phyloP scores from a whole-genome alignment of 1,140 invertebrate species.

The Psilanteris sp. region DNA sequence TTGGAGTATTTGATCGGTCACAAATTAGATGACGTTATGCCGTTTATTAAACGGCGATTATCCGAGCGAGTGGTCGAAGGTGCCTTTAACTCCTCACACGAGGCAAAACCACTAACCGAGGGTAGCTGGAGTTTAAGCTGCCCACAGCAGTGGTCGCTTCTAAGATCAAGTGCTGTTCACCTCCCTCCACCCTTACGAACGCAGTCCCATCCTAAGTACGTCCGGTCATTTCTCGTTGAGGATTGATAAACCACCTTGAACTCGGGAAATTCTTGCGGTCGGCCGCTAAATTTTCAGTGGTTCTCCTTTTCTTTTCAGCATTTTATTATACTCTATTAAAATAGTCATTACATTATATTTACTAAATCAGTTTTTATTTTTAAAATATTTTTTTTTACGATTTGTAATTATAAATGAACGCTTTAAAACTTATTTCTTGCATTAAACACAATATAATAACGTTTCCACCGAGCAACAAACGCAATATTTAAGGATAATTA shows the following conservation, averaged over 20 bases:
- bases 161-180: slow-evolving; percentile 67
- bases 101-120: slow-evolving; percentile 63
- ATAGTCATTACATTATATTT: background rate
- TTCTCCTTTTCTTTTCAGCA: slow-evolving; percentile 18
- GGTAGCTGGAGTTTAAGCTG: slow-evolving; percentile 65
- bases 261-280: slow-evolving; percentile 63
- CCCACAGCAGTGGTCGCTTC: slow-evolving; percentile 66
- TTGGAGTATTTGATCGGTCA: slow-evolving; percentile 44
- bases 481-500: slow-evolving; percentile 1
- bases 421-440: background rate
- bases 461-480: background rate
- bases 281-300: slow-evolving; percentile 55
- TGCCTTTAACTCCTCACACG: slow-evolving; percentile 62
- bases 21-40: slow-evolving; percentile 62
- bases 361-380: background rate
- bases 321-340: slow-evolving; percentile 10
- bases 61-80: slow-evolving; percentile 58
- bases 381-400: too few species aligned
- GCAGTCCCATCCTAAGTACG: slow-evolving; percentile 22
- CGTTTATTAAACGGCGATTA: slow-evolving; percentile 67
- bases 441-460: background rate
- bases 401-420: too few species aligned
- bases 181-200: slow-evolving; percentile 30
- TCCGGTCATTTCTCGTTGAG: slow-evolving; percentile 56
- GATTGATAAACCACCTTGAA: slow-evolving; percentile 65